phyloP scores from a whole-genome alignment of 2,113 vertebrate genomes.

The Apteryx owenii region DNA sequence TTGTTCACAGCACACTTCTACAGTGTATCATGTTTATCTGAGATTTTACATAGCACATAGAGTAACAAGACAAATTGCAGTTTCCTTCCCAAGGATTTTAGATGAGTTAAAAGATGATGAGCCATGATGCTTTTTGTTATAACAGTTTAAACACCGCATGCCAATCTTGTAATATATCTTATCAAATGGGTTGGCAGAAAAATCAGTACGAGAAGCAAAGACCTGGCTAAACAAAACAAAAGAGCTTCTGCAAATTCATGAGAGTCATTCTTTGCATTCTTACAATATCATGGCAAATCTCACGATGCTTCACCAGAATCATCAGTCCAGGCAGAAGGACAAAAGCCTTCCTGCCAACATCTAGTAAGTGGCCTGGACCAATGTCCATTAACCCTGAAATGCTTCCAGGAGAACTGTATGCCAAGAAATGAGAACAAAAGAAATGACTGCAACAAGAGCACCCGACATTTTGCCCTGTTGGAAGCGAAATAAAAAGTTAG shows the following conservation, averaged over 20 bases:
- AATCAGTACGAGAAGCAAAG: neutral
- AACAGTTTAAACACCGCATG: neutral
- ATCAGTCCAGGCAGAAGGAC: neutral
- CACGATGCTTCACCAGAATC: neutral
- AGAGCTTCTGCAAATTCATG: neutral
- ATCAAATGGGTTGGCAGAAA: neutral
- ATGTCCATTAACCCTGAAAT: conserved; percentile 41
- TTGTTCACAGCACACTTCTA: neutral
- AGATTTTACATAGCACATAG: neutral
- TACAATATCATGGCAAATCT: neutral
- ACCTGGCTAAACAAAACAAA: neutral
- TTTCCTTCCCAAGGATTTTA: neutral
- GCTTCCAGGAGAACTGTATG: conserved; percentile 3
- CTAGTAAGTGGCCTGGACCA: neutral
- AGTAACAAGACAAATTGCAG: neutral
- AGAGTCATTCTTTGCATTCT: neutral
- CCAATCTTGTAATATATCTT: neutral
- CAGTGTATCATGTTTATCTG: neutral
- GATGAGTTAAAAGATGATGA: neutral
- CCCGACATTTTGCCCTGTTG: neutral
- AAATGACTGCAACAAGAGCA: neutral
- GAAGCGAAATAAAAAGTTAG: conserved; percentile 52
- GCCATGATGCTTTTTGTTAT: neutral
- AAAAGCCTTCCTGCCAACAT: conserved; percentile 9
- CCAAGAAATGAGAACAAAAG: conserved; percentile 47